These are phyloP conservation scores for Dolichoris vasculosae DNA, from an alignment of 1,140 invertebrate species.

Conservation along the genomic window DNA sequence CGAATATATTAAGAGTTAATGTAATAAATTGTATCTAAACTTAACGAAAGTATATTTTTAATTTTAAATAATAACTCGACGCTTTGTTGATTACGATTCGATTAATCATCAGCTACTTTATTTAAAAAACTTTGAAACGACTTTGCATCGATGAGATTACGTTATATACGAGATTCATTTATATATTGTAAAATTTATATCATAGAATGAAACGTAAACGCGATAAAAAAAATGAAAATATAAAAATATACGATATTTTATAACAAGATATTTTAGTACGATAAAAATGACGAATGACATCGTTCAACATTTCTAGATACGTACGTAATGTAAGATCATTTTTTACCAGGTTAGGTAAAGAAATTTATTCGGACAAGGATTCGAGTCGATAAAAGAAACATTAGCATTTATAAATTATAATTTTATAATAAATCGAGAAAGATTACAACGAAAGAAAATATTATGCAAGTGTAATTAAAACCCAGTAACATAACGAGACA, in stretches of 20 bases:
- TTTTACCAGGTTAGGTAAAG: background rate
- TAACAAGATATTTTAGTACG: too few species aligned
- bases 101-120: background rate
- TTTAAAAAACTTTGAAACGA: too few species aligned
- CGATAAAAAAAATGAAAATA: too few species aligned
- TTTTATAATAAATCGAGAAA: background rate
- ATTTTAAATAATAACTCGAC: background rate
- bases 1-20: background rate
- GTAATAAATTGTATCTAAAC: background rate
- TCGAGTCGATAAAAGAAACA: background rate
- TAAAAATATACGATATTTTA: too few species aligned
- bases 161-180: too few species aligned
- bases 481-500: background rate
- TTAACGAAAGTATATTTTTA: background rate
- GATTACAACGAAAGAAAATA: background rate
- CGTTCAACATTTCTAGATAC: too few species aligned
- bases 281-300: too few species aligned
- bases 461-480: background rate
- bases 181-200: too few species aligned
- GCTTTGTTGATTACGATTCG: background rate
- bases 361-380: constrained; percentile 2
- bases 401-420: background rate
- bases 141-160: too few species aligned
- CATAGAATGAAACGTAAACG: too few species aligned
- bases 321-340: background rate